Evolutionary conservation across 92 coral and sea anemone genomes (phyloP), one percentile per base, ranked within the genome.

Genomic region (Phenganax marumi): DNA sequence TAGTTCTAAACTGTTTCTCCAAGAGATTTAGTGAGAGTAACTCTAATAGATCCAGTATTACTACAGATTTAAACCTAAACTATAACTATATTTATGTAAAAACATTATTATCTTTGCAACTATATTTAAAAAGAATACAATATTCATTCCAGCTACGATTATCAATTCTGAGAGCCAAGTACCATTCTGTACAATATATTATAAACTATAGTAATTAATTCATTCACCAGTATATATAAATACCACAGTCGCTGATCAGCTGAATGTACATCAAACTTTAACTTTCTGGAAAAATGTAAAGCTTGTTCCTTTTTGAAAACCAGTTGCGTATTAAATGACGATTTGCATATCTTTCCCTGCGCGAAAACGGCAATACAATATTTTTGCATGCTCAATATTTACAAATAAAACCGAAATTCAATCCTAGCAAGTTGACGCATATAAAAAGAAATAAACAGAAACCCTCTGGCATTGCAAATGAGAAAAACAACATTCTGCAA

Each of bases 51-150:
- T 33, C 43, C 43, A 33, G 43, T 33, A 5, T 5, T 33, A 33
- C 43, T 1, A 33, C 43, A 33, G 43, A 33, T 1, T 2, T 2
- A 33, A 33, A 33, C 43, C 43, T 33, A 33, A 2, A 33, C 43
- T 33, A 33, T 33, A 18, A 58, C 3, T 7, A 58, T 5, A 23
- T 14, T 18, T 7, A 6, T 0, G 13, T 16, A 58, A 23, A 14
- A 18, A 58, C 12, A 7, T 8, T 8, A 25, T 9, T 66, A 12
- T 18, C 26, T 33, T 66, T 24, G 25, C 24, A 66, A 66, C 23
- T 66, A 66, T 66, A 66, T 66, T 66, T 66, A 66, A 66, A 66
- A 66, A 66, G 72, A 66, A 25, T 66, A 66, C 11, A 17, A 33
- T 66, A 25, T 66, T 66, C 3, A 66, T 10, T 66, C 72, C 49